These are phyloP conservation scores for Cochlearius cochlearius DNA, from an alignment of 2,113 vertebrate species.

Conservation along the genomic window DNA sequence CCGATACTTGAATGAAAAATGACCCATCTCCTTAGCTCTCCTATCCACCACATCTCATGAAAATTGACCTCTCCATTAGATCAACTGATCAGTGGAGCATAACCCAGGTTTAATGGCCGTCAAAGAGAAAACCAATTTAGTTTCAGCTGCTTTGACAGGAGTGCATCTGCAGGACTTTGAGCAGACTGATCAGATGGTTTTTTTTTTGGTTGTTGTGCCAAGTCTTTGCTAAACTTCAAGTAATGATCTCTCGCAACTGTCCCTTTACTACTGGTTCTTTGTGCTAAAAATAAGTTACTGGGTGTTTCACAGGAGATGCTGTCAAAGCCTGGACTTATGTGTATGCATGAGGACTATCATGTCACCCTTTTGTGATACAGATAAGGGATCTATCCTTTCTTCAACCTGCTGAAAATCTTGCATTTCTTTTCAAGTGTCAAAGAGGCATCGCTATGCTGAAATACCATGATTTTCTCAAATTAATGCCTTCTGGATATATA, in stretches of 20 bases:
- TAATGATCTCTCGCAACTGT: neutral
- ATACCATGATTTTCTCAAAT: rapidly evolving
- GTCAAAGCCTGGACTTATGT: neutral
- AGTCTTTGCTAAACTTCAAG: conserved; percentile 14
- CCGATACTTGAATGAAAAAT: conserved; percentile 61
- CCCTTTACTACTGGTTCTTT: neutral
- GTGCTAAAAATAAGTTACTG: neutral
- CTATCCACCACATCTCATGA: conserved; percentile 30
- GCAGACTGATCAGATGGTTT: neutral
- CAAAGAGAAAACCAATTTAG: conserved; percentile 62
- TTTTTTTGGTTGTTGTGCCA: neutral
- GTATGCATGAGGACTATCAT: neutral
- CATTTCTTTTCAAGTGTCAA: neutral
- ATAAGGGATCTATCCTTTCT: neutral
- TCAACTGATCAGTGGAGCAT: conserved; percentile 48
- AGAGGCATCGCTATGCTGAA: neutral
- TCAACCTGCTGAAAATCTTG: neutral
- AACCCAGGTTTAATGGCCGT: conserved; percentile 55
- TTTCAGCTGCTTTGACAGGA: conserved; percentile 29
- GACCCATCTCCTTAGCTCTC: neutral
- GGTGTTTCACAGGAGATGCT: neutral
- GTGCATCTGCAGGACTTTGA: conserved; percentile 2
- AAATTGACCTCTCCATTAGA: conserved; percentile 71
- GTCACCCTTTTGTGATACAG: neutral
- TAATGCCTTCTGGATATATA: neutral